Percentiles rank a stretch among this genome's conserved stretches.
These are phyloP conservation scores for Spea bombifrons DNA, from an alignment of 2,113 vertebrate species.

Conservation along the genomic window DNA sequence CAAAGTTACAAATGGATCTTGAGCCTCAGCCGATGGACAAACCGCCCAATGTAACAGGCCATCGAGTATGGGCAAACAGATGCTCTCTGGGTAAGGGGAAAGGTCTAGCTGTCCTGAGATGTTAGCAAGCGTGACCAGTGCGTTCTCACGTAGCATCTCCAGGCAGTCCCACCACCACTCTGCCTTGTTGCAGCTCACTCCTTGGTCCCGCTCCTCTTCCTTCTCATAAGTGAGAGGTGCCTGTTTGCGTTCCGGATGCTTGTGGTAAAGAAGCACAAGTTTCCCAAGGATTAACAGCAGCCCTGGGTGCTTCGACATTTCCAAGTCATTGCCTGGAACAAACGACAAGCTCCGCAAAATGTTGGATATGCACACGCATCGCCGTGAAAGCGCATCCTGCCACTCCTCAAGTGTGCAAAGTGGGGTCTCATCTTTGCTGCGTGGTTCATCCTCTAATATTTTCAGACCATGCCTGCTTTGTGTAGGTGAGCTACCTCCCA, in stretches of 20 bases:
- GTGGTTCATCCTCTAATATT: constrained; percentile 95
- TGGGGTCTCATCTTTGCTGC: constrained; percentile 96
- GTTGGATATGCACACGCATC: constrained; percentile 93
- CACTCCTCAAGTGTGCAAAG: constrained; percentile 87
- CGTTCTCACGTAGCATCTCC: constrained; percentile 94
- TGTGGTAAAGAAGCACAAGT: constrained; percentile 91
- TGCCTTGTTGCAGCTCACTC: constrained; percentile 86
- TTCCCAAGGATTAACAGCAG: constrained; percentile 91
- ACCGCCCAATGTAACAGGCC: constrained; percentile 98
- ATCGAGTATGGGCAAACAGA: constrained; percentile 94
- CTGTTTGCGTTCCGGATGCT: constrained; percentile 94
- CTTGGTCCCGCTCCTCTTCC: constrained; percentile 93
- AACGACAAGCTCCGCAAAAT: constrained; percentile 97
- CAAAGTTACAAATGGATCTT: constrained; percentile 94
- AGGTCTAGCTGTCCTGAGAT: constrained; percentile 97
- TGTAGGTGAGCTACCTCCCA: constrained; percentile 68
- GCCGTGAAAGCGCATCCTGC: constrained; percentile 94
- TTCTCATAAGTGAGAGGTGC: constrained; percentile 95
- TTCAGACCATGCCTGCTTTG: constrained; percentile 66
- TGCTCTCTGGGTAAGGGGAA: constrained; percentile 93
- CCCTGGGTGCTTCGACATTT: constrained; percentile 97
- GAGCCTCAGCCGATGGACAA: constrained; percentile 95
- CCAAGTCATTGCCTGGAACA: constrained; percentile 93
- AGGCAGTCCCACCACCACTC: constrained; percentile 99
- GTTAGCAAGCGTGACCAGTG: constrained; percentile 94